Evolutionary conservation across 2,888 invertebrate genomes (phyloP).

Genomic region (Aricia artaxerxes): DNA sequence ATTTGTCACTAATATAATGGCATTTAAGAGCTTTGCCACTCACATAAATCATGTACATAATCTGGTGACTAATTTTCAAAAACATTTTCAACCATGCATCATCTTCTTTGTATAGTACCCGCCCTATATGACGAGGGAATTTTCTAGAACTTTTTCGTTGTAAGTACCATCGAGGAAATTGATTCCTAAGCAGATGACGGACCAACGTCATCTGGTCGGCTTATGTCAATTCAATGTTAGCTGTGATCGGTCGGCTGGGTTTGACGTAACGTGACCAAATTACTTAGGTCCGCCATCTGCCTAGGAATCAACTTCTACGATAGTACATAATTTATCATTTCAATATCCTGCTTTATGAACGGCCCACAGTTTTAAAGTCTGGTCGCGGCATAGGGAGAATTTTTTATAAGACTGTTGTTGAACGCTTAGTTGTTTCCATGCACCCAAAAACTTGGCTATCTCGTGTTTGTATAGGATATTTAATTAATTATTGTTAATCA

Average conservation of each 20-base stretch:
- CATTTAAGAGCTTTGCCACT: slow-evolving; percentile 13
- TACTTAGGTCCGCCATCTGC: too few species aligned
- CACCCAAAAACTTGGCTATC: too few species aligned
- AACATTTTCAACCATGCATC: neutral
- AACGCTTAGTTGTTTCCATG: too few species aligned
- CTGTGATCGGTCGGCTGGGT: too few species aligned
- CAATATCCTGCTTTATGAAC: neutral
- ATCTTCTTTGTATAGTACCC: slow-evolving; percentile 24
- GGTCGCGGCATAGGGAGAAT: neutral
- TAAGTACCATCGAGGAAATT: too few species aligned
- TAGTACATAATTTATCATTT: neutral
- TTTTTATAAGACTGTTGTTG: neutral
- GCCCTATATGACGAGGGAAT: slow-evolving; percentile 20
- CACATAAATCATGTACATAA: slow-evolving; percentile 4
- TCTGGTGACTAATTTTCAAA: slow-evolving; percentile 26
- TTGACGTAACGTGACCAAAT: too few species aligned
- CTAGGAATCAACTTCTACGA: too few species aligned
- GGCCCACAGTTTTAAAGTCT: neutral
- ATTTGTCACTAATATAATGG: slow-evolving; percentile 7
- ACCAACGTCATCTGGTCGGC: too few species aligned
- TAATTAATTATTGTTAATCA: too few species aligned
- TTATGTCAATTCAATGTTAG: too few species aligned
- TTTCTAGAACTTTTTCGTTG: slow-evolving; percentile 2
- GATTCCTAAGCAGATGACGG: too few species aligned
- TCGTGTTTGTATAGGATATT: too few species aligned